A percentile compares a stretch with the other conserved stretches of the same genome.
Evolutionary conservation across 1,140 invertebrate genomes (phyloP).

Genomic region (Lanistes nyassanus): DNA sequence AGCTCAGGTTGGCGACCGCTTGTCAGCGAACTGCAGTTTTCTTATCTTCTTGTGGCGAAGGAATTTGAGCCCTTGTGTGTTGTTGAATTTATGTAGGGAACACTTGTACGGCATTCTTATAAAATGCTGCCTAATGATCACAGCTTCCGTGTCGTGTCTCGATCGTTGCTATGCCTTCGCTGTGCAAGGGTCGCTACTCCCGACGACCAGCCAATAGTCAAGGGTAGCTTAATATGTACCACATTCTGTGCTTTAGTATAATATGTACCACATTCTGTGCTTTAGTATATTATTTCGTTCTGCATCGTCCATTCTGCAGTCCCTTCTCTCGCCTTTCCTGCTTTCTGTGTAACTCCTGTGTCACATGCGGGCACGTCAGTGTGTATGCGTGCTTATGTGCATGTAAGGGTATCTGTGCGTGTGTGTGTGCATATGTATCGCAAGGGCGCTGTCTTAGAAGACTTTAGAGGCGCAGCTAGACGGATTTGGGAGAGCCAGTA

Average conservation of each 20-base stretch:
- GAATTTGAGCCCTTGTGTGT: too few relatives aligned
- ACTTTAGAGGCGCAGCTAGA: neutral
- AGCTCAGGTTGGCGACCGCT: too few relatives aligned
- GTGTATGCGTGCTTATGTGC: slow-evolving; percentile 6
- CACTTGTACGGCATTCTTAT: too few relatives aligned
- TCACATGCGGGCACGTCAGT: neutral
- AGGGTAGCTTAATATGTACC: neutral
- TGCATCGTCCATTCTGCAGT: neutral
- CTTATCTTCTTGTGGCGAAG: too few relatives aligned
- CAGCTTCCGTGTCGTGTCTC: too few relatives aligned
- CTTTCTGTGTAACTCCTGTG: neutral
- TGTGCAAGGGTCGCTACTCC: too few relatives aligned
- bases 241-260: neutral
- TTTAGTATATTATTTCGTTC: neutral
- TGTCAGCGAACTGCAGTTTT: too few relatives aligned
- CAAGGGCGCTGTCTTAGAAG: neutral
- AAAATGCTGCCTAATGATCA: too few relatives aligned
- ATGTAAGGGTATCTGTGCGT: slow-evolving; percentile 6
- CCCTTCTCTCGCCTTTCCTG: neutral
- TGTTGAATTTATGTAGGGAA: too few relatives aligned
- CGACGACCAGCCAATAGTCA: neutral
- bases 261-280: neutral
- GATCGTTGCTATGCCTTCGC: too few relatives aligned
- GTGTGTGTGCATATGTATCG: slow-evolving; percentile 9
- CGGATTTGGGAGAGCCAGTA: neutral